Conservation (phyloP, 2,888 invertebrate species). For the Phyllotreta cruciferae region DNA sequence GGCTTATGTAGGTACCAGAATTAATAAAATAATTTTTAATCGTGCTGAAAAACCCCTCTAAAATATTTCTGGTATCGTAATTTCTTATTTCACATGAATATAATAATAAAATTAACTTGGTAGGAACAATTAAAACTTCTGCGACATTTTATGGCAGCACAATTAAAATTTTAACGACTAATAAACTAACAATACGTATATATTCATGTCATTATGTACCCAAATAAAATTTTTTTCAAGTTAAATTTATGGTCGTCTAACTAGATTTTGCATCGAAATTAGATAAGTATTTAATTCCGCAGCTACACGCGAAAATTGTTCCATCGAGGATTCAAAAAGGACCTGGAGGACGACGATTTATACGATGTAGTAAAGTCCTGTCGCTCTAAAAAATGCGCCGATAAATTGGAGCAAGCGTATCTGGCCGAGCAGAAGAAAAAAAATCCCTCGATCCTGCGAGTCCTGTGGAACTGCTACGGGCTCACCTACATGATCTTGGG, state of each 20-base stretch:
- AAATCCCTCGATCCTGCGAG: conserved; percentile 42
- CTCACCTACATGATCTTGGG: conserved; percentile 41
- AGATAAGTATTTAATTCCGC: conserved; percentile 37
- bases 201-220: too few species aligned
- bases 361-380: conserved; percentile 63
- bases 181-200: too few species aligned
- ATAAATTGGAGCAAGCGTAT: conserved; percentile 54
- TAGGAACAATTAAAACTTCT: too few species aligned
- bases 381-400: conserved; percentile 46
- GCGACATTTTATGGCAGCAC: too few species aligned
- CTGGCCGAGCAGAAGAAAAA: conserved; percentile 40
- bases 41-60: too few species aligned
- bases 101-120: too few species aligned
- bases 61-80: too few species aligned
- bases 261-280: not conserved
- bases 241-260: not conserved
- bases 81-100: too few species aligned
- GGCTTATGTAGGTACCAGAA: too few species aligned
- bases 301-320: conserved; percentile 75
- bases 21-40: too few species aligned
- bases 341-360: conserved; percentile 69
- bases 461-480: conserved; percentile 48
- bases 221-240: too few species aligned
- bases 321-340: conserved; percentile 67
- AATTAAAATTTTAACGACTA: too few species aligned